Base-by-base conservation (phyloP, 2,888 invertebrate species). In the Troglohyphantes excavatus region DNA sequence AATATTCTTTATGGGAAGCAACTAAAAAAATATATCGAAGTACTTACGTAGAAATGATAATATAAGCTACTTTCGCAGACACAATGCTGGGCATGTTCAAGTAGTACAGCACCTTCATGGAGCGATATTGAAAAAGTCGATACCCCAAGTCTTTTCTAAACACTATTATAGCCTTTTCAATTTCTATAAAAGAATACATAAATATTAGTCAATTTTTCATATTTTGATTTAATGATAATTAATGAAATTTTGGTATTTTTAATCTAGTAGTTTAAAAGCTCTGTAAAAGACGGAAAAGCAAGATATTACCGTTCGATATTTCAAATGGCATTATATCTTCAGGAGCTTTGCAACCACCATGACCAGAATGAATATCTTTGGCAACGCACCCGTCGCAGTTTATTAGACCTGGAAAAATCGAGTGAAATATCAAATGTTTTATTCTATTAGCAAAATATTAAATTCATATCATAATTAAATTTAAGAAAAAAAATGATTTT, bases 11-110 rank as follows among this genome's bases (percentile, higher is more conserved):
- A n/a, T n/a, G n/a, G n/a, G n/a, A n/a, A n/a, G n/a, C n/a, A n/a
- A n/a, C n/a, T n/a, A n/a, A n/a, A n/a, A n/a, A n/a, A n/a, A 46
- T 43, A 21, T 68, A 13, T 17, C 0, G 17, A 26, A 7, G 19
- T 72, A 88, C 87, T 88, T 68, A 88, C 87, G 81, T 39, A 23
- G 87, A 75, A 19, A 88, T 72, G 7, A 73, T 23, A 19, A 75
- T 26, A 63, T 81, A 81, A 2, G 75, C 73, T 39, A 88, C 81
- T 75, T 88, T 88, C 19, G 67, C 81, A 7, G 87, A 81, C 21
- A 88, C 23, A 11, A 88, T 88, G 11, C 53, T 73, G 6, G 87
- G 81, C 53, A 81, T 75, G 63, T 88, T 88, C n/a, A 88, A 26
- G 26, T 88, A 88, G 53, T 88, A 88, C 2, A 88, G 59, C n/a